Evolutionary conservation across 1,140 invertebrate species (phyloP), one percentile per base, ranked within the genome.

Genomic region (Arion vulgaris): DNA sequence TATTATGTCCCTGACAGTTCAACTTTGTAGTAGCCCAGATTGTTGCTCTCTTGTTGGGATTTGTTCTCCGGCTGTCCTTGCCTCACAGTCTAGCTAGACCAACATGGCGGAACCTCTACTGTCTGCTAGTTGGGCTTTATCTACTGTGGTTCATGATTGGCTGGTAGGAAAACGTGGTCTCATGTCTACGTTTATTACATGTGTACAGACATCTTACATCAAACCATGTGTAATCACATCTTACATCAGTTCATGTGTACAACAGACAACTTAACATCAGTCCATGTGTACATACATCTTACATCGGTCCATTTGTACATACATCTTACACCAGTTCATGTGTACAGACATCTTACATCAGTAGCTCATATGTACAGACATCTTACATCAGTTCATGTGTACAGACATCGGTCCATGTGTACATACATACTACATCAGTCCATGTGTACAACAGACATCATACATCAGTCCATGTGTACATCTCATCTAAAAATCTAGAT

Each of bases 11-110:
- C 68, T 28, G 9, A 49, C 78, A 80, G 78, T 26, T 80, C 62
- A 80, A 80, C 78, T 80, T 71, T 51, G 78, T 80, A 15, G 45
- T 49, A 9, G 62, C 39, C 36, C 62, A 80, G 78, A 26, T 71
- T 0, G n/a, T 28, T 19, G 78, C 38, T 13, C 34, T 80, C 0
- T 34, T 80, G 38, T 71, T 80, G 11, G 78, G 78, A 26, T 49
- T 80, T 36, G 23, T 36, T 0, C 66, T 80, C 19, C 5, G 78
- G 26, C 17, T 36, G 13, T 32, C 11, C 4, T 39, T 80, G 9
- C 78, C 78, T 34, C 78, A 71, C 62, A 71, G 66, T 34, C 26
- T 38, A 5, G 41, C 28, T n/a, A 41, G 62, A 19, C 68, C 78
- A 36, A 19, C n/a, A 41, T 80, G 78, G 78, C 62, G 78, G 5